A percentile compares a stretch with the other conserved stretches of the same genome.
These are phyloP conservation scores for Sciurus carolinensis DNA, from an alignment of 2,797 vertebrate species.

Conservation along the genomic window DNA sequence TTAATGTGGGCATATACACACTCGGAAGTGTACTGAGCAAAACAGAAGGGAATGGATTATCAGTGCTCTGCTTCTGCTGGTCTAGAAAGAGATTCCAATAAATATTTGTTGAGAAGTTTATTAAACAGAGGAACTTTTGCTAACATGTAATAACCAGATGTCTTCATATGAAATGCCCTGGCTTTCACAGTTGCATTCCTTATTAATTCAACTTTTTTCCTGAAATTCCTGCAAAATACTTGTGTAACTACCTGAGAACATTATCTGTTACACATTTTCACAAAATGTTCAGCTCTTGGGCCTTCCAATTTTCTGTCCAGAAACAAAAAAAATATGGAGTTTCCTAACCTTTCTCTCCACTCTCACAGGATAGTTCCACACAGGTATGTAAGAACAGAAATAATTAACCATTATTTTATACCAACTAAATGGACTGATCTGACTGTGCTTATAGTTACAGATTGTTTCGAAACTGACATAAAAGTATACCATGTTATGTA, in stretches of 20 bases:
- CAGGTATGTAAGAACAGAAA: neutral
- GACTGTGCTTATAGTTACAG: neutral
- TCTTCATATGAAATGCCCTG: neutral
- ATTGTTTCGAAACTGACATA: neutral
- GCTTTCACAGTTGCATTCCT: neutral
- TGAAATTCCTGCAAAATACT: neutral
- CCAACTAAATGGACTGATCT: neutral
- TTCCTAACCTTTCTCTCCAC: neutral
- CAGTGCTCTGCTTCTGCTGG: neutral
- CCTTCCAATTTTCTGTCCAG: neutral
- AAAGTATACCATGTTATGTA: neutral
- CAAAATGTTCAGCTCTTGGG: neutral
- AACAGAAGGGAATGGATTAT: neutral
- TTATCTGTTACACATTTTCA: neutral
- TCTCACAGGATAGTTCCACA: neutral
- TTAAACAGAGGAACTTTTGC: neutral
- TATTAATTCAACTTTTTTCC: neutral
- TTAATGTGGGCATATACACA: neutral
- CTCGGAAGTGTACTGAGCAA: neutral
- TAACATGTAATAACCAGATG: neutral
- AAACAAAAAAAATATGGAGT: neutral
- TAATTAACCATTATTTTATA: neutral
- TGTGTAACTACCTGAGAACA: neutral
- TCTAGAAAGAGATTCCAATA: neutral
- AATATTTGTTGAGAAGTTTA: neutral